phyloP scores from a whole-genome alignment of 2,888 invertebrate genomes.

The Margaritifera margaritifera region DNA sequence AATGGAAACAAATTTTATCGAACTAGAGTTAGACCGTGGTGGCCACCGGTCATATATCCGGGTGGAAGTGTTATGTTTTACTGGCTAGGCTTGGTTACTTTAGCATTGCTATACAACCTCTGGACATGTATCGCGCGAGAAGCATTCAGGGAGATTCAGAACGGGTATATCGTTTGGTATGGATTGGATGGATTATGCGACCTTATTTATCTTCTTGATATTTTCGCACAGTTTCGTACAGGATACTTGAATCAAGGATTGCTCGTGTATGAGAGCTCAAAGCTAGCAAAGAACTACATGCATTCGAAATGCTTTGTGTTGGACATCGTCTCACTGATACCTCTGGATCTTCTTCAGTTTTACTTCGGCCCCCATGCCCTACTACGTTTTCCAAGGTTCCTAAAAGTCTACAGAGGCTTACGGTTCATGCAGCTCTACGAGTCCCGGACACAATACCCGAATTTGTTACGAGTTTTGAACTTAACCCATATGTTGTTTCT shows the following conservation, averaged over 20 bases:
- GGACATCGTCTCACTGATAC: constrained; percentile 87
- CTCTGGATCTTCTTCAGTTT: constrained; percentile 90
- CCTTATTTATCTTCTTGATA: constrained; percentile 89
- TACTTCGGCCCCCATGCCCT: constrained; percentile 83
- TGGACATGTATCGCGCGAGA: constrained; percentile 97
- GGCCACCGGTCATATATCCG: constrained; percentile 83
- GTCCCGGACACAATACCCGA: constrained; percentile 95
- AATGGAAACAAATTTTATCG: constrained; percentile 7
- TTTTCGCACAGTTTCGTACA: constrained; percentile 92
- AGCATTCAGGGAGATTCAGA: constrained; percentile 91
- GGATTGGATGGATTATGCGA: constrained; percentile 85
- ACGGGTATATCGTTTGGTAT: constrained; percentile 62
- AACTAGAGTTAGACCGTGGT: constrained; percentile 4
- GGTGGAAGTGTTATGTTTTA: constrained; percentile 97
- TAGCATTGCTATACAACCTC: constrained; percentile 93
- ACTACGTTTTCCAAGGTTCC: constrained; percentile 78
- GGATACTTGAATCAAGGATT: constrained; percentile 92
- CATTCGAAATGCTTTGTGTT: constrained; percentile 87
- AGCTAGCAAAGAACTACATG: constrained; percentile 91
- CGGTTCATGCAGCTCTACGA: constrained; percentile 95
- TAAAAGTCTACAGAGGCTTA: constrained; percentile 85
- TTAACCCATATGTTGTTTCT: constrained; percentile 94
- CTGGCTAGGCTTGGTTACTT: constrained; percentile 91
- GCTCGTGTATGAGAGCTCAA: constrained; percentile 93
- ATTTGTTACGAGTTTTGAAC: constrained; percentile 95